Base-by-base conservation (phyloP, 2,113 vertebrate genomes). In the Corythoichthys haematopterus region DNA sequence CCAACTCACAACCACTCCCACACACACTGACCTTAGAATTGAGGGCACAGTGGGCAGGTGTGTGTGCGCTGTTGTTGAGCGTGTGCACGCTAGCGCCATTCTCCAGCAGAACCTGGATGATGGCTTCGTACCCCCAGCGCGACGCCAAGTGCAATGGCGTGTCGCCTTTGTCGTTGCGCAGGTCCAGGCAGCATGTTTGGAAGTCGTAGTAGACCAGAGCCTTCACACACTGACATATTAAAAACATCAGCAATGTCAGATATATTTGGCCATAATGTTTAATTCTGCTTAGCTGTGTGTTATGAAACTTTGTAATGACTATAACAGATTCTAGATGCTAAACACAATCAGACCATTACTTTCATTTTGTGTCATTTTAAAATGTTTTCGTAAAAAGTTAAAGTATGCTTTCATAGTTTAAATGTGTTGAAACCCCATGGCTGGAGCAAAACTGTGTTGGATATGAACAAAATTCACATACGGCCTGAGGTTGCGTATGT, bases 81-180 rank as follows among this genome's bases (percentile, higher is more conserved):
- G 92, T 45, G 52, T 89, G 75, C 0, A 92, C 92, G 72, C 88
- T 90, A 1, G 97, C 95, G 8, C 95, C 94, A 0, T 98, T 98
- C 80, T 98, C 95, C 80, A 99, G 77, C 75, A 99, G 86, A 35
- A 95, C 95, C 79, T 93, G 92, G 50, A 99, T 94, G 86, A 99
- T 94, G 28, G 94, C 92, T 59, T 97, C 95, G 28, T 98, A 98
- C 59, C 97, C 97, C 97, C 97, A 99, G 0, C 97, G 94, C 0
- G 97, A 91, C 11, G 96, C 95, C 7, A 96, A 86, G 85, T 99
- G 97, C 16, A 99, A 90, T 2, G 96, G 89, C 0, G 96, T 93
- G 84, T 99, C 96, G 43, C 96, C 95, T 79, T 97, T 98, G 58
- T 98, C 97, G 0, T 98, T 99, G 60, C 94, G 91, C 47, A 93